phyloP scores from a whole-genome alignment of 2,888 invertebrate genomes.

The Coleophora deauratella region DNA sequence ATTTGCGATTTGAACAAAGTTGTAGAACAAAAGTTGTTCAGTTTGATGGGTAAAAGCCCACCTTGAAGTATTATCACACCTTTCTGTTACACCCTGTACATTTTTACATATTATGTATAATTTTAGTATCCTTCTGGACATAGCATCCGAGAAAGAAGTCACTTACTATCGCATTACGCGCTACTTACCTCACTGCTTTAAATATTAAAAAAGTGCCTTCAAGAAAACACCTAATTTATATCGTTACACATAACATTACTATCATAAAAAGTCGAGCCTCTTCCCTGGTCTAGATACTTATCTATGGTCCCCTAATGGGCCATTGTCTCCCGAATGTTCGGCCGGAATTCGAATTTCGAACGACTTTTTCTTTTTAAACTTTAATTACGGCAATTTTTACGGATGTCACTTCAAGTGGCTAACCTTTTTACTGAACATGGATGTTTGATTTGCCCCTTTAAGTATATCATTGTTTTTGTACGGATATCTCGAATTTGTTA shows the following conservation, averaged over 20 bases:
- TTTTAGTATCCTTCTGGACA: no score
- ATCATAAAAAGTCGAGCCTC: neutral
- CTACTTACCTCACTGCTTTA: no score
- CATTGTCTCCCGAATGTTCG: slow-evolving; percentile 50
- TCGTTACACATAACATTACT: slow-evolving; percentile 10
- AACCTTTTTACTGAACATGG: slow-evolving; percentile 1
- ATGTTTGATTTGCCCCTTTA: slow-evolving; percentile 1
- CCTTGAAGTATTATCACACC: no score
- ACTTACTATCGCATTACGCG: no score
- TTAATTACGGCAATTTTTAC: slow-evolving; percentile 69
- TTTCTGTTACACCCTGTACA: no score
- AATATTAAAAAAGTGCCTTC: neutral
- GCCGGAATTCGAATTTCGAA: slow-evolving; percentile 24
- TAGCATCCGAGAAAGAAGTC: neutral
- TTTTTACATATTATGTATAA: no score
- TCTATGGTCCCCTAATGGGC: slow-evolving; percentile 63
- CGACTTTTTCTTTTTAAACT: slow-evolving; percentile 45
- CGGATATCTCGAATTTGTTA: slow-evolving; percentile 10
- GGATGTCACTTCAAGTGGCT: slow-evolving; percentile 39
- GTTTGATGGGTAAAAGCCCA: no score
- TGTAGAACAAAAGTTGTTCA: no score
- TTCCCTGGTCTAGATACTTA: slow-evolving; percentile 48
- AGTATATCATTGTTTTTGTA: neutral
- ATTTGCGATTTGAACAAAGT: no score
- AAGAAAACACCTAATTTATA: neutral